Percentiles rank a stretch among this genome's conserved stretches.
These are phyloP conservation scores for Spilarctia lutea DNA, from an alignment of 2,888 invertebrate genomes.

Conservation along the genomic window DNA sequence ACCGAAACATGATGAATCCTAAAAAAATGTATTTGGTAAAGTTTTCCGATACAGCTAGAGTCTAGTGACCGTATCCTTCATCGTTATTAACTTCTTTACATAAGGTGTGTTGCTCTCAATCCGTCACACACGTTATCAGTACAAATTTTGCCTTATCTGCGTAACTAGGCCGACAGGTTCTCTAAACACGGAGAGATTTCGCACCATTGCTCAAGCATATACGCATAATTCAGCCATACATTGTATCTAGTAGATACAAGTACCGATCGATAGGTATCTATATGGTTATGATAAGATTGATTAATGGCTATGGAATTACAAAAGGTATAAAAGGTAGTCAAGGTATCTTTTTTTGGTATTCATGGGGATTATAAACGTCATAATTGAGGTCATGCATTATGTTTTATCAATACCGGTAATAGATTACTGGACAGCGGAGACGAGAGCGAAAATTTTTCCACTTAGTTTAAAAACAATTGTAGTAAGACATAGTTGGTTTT, in stretches of 20 bases:
- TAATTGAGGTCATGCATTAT: neutral
- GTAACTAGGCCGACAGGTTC: constrained; percentile 65
- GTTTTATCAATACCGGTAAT: neutral
- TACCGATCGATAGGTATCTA: neutral
- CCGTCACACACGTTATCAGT: constrained; percentile 49
- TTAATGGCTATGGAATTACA: neutral
- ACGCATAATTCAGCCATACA: constrained; percentile 12
- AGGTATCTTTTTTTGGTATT: neutral
- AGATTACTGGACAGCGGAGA: neutral
- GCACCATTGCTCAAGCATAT: constrained; percentile 51
- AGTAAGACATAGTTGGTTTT: neutral
- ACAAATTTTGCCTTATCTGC: constrained; percentile 64
- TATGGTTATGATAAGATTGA: neutral
- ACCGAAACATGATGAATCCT: neutral
- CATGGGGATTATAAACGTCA: neutral
- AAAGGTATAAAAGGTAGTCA: neutral
- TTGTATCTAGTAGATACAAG: neutral
- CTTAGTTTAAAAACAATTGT: neutral
- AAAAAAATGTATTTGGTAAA: neutral
- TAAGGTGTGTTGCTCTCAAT: constrained; percentile 10
- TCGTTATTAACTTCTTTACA: neutral
- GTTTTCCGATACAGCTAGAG: neutral
- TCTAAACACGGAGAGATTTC: constrained; percentile 36
- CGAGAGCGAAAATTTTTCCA: neutral
- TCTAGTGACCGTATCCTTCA: neutral